A percentile compares a stretch with the other conserved stretches of the same genome.
phyloP scores from a whole-genome alignment of 2,113 vertebrate genomes.

The Oplegnathus fasciatus region DNA sequence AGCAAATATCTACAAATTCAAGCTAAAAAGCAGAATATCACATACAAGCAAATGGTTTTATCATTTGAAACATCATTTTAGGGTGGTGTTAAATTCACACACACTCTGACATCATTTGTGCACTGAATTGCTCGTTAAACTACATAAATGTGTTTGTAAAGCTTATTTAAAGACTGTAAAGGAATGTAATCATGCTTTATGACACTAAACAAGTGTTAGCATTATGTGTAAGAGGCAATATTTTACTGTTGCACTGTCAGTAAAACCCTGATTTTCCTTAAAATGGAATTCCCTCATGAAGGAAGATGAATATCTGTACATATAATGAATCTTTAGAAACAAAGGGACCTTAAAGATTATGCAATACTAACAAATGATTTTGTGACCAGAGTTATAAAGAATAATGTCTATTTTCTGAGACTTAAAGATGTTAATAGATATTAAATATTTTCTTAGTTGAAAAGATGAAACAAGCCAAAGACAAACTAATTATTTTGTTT shows the following conservation, averaged over 20 bases:
- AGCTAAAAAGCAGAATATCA: background rate
- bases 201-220: slow-evolving; percentile 17
- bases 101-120: slow-evolving; percentile 3
- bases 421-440: slow-evolving; percentile 13
- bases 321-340: background rate
- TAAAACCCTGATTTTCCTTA: background rate
- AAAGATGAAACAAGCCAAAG: slow-evolving; percentile 58
- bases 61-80: background rate
- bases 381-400: slow-evolving; percentile 1
- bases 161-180: slow-evolving; percentile 9
- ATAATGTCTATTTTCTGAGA: slow-evolving; percentile 50
- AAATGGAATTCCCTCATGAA: background rate
- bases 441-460: slow-evolving; percentile 53
- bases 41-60: background rate
- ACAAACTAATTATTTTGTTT: slow-evolving; percentile 45
- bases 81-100: background rate
- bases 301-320: slow-evolving; percentile 17
- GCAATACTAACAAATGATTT: background rate
- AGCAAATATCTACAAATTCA: background rate
- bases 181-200: background rate
- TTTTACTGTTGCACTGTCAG: slow-evolving; percentile 37
- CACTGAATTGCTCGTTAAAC: slow-evolving; percentile 4
- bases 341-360: slow-evolving; percentile 9
- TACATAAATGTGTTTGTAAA: background rate
- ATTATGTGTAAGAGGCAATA: background rate